Conservation (phyloP, 2,888 invertebrate genomes). For the Brenthis ino region DNA sequence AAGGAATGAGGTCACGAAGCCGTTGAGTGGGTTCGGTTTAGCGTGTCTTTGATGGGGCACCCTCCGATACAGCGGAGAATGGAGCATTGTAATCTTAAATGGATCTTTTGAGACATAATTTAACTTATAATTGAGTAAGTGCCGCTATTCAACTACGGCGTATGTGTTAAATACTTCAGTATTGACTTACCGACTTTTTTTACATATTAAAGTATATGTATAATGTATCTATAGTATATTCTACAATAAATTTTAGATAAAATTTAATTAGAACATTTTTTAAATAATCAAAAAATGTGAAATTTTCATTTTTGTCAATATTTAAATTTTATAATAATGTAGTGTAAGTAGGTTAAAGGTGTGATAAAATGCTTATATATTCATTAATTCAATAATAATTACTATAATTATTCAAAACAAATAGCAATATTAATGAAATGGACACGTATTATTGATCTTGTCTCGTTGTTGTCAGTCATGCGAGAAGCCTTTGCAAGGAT, state of each 20-base stretch:
- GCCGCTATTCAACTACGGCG: background rate
- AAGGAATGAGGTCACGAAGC: conserved; percentile 50
- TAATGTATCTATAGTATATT: too few relatives aligned
- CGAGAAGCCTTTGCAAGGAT: conserved; percentile 21
- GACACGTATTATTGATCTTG: conserved; percentile 12
- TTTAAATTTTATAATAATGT: too few relatives aligned
- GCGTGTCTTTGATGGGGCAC: conserved; percentile 49
- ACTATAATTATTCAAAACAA: background rate
- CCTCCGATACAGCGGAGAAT: conserved; percentile 24
- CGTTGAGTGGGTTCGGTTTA: conserved; percentile 46
- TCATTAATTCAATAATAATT: too few relatives aligned
- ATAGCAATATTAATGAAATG: conserved; percentile 5
- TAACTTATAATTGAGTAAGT: conserved; percentile 7
- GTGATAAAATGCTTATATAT: too few relatives aligned
- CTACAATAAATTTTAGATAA: too few relatives aligned
- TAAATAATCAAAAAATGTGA: too few relatives aligned
- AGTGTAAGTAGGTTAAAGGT: too few relatives aligned
- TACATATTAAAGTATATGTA: too few relatives aligned
- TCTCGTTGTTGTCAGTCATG: conserved; percentile 17
- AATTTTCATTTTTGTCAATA: too few relatives aligned
- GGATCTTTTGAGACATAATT: conserved; percentile 18
- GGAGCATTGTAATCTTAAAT: conserved; percentile 26
- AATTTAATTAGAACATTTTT: too few relatives aligned
- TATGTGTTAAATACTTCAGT: too few relatives aligned
- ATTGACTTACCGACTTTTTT: too few relatives aligned